phyloP scores from a whole-genome alignment of 2,113 vertebrate genomes.

The Podilymbus podiceps region DNA sequence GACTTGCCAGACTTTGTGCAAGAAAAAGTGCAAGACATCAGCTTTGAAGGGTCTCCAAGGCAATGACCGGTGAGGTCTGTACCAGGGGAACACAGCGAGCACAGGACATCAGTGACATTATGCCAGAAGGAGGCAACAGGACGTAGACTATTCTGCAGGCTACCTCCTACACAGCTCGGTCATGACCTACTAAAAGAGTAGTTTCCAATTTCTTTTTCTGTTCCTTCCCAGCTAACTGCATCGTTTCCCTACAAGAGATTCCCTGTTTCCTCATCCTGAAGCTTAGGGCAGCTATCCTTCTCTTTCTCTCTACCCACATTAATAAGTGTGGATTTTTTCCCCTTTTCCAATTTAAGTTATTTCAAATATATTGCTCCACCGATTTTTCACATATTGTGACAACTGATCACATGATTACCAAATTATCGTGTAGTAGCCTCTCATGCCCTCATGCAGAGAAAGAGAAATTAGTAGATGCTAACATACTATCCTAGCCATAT shows the following conservation, averaged over 20 bases:
- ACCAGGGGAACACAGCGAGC: background rate
- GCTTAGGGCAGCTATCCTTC: background rate
- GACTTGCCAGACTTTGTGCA: background rate
- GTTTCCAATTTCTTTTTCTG: background rate
- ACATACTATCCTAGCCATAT: background rate
- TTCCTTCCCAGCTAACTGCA: background rate
- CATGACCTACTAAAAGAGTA: background rate
- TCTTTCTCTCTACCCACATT: no score
- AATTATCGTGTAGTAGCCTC: background rate
- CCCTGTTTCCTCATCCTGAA: background rate
- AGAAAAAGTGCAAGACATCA: background rate
- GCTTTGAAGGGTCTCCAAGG: background rate
- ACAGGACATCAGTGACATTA: accelerated
- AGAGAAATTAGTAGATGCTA: background rate
- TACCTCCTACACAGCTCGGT: background rate
- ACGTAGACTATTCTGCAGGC: background rate
- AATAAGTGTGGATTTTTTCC: accelerated
- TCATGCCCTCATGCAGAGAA: background rate
- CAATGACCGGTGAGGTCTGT: background rate
- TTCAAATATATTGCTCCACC: background rate
- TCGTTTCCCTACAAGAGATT: background rate
- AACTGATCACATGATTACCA: background rate
- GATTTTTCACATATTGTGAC: background rate
- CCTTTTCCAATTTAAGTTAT: background rate
- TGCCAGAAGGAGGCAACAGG: background rate